Base-by-base conservation (phyloP, 2,113 vertebrate species). In the Hystrix brachyura region DNA sequence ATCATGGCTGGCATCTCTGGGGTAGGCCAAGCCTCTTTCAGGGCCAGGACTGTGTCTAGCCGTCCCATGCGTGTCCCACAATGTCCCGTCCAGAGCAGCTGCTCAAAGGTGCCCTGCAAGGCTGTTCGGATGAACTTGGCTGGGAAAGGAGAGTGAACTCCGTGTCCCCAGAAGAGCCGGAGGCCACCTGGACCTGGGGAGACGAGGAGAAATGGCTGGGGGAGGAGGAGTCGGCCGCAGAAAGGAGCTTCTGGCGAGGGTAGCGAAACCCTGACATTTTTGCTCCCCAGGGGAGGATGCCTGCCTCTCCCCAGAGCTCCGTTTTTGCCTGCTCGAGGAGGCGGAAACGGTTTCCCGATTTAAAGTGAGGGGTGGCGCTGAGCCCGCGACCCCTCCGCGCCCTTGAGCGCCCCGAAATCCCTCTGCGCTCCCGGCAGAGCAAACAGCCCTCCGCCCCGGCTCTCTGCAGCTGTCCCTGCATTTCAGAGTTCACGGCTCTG, bases 401-500 rank as follows among this genome's bases (percentile, higher is more conserved):
- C 90, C 93, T 38, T 7, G 25, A 25, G 48, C 1, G 38, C 81
- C 82, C 51, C 17, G 69, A 53, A 86, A 78, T 43, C 80, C 51
- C 87, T 67, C 59, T 38, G 89, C 55, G n/a, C 69, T 69, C 0
- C 23, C 71, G 64, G 86, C 34, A 3, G 13, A 21, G 51, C 94
- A 51, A 74, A 25, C 76, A 1, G 25, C 55, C 34, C 79, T 94
- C n/a, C 78, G 55, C 64, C 95, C 82, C 19, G 25, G n/a, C 80
- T 55, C 94, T 94, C 53, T 91, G 95, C 97, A 98, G 97, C 97
- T 97, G 96, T 97, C 96, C 92, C 97, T 95, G 94, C 84, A 81
- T 95, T 97, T 98, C 97, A 97, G 97, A 95, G 78, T 62, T 85
- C 94, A 72, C 1, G 0, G 65, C 84, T 88, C 90, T 98, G 97